Percentiles rank a stretch among this genome's conserved stretches.
Evolutionary conservation across 2,888 invertebrate species (phyloP).

Genomic region (Andrena fulva): DNA sequence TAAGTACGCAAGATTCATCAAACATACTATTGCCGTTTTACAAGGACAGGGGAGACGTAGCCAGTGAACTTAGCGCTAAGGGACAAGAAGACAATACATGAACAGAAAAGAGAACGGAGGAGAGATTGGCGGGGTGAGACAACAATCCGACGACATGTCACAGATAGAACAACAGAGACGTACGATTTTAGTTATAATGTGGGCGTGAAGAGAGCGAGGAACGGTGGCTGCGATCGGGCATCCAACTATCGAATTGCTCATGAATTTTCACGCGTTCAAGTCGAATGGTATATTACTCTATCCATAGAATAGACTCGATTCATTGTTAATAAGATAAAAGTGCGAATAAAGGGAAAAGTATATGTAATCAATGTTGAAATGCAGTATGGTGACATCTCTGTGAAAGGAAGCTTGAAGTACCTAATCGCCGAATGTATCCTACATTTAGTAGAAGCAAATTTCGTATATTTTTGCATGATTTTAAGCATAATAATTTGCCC

Average conservation of each 20-base stretch:
- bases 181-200: slow-evolving; percentile 68
- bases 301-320: too few species aligned
- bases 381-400: too few species aligned
- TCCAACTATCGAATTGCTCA: background rate
- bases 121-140: slow-evolving; percentile 63
- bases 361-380: too few species aligned
- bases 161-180: slow-evolving; percentile 78
- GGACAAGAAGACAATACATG: slow-evolving; percentile 84
- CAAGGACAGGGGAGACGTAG: slow-evolving; percentile 39
- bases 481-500: too few species aligned
- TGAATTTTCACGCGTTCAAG: background rate
- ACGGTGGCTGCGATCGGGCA: slow-evolving; percentile 48
- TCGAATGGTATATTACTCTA: background rate
- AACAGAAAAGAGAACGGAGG: slow-evolving; percentile 59
- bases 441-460: too few species aligned
- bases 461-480: too few species aligned
- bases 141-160: slow-evolving; percentile 84
- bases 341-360: too few species aligned
- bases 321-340: too few species aligned
- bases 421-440: too few species aligned
- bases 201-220: slow-evolving; percentile 46
- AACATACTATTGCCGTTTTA: slow-evolving; percentile 74
- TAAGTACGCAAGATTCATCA: slow-evolving; percentile 67
- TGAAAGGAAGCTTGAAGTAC: too few species aligned
- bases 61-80: slow-evolving; percentile 73